Evolutionary conservation across 2,888 invertebrate species (phyloP).

Genomic region (Charanyca ferruginea): DNA sequence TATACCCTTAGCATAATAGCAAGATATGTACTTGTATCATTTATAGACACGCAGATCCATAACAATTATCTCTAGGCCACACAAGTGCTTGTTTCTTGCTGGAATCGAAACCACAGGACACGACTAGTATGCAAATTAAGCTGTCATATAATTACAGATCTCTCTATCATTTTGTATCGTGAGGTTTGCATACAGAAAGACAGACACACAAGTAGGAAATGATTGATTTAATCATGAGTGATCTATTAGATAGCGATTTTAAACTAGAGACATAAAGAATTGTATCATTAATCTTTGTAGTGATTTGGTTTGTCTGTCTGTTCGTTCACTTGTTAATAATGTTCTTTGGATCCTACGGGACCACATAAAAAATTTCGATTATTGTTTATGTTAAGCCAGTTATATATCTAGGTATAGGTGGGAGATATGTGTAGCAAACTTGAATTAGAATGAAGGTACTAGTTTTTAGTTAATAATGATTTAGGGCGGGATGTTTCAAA

Average conservation of each 20-base stretch:
- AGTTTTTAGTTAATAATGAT: too few species aligned
- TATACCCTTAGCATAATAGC: background rate
- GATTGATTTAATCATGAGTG: slow-evolving; percentile 28
- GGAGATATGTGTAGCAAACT: too few species aligned
- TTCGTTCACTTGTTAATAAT: background rate
- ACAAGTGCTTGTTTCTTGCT: slow-evolving; percentile 28
- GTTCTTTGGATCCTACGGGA: too few species aligned
- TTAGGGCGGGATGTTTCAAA: too few species aligned
- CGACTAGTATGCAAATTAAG: slow-evolving; percentile 34
- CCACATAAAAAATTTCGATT: too few species aligned
- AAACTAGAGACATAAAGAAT: background rate
- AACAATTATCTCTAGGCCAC: slow-evolving; percentile 42
- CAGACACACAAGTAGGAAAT: background rate
- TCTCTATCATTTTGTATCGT: slow-evolving; percentile 17
- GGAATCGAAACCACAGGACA: slow-evolving; percentile 9
- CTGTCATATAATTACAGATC: slow-evolving; percentile 29
- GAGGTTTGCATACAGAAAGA: slow-evolving; percentile 12
- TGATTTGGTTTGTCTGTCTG: slow-evolving; percentile 2
- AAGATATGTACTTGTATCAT: background rate
- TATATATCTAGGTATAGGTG: too few species aligned
- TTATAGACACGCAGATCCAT: slow-evolving; percentile 12
- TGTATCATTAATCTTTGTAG: background rate
- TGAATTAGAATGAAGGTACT: too few species aligned
- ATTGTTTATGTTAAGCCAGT: too few species aligned
- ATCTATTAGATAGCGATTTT: slow-evolving; percentile 19